Evolutionary conservation across 2,888 invertebrate genomes (phyloP).

Genomic region (Limenitis camilla): DNA sequence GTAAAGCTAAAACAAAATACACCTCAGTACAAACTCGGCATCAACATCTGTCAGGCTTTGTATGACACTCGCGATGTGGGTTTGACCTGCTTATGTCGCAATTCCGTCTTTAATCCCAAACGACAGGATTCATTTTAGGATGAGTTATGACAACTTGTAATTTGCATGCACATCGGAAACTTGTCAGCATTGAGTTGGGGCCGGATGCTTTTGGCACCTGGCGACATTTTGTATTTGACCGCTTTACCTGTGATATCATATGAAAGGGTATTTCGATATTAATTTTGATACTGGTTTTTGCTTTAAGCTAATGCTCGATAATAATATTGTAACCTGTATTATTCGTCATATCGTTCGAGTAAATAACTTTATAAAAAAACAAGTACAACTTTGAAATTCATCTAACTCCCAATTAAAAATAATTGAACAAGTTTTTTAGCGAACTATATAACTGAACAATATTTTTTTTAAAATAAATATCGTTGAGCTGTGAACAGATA

Average conservation of each 20-base stretch:
- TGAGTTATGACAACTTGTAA: conserved; percentile 28
- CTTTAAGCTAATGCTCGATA: too few species aligned
- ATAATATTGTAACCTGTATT: too few species aligned
- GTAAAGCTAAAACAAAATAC: conserved; percentile 26
- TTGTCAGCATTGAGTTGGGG: conserved; percentile 33
- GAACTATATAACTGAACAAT: too few species aligned
- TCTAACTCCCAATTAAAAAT: too few species aligned
- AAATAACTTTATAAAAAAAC: too few species aligned
- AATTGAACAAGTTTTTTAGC: too few species aligned
- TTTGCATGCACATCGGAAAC: conserved; percentile 39
- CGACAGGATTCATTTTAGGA: conserved; percentile 21
- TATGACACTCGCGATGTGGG: conserved; percentile 31
- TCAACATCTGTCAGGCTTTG: conserved; percentile 26
- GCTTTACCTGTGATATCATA: conserved; percentile 18
- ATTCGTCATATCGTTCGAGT: too few species aligned
- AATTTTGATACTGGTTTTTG: too few species aligned
- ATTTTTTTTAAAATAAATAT: too few species aligned
- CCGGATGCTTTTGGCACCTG: conserved; percentile 29
- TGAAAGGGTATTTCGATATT: neutral
- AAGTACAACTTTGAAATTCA: too few species aligned
- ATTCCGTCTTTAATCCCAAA: conserved; percentile 24
- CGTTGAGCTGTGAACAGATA: too few species aligned
- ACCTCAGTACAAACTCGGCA: conserved; percentile 28
- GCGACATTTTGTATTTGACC: conserved; percentile 31
- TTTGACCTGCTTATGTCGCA: conserved; percentile 18